A percentile compares a stretch with the other conserved stretches of the same genome.
These are phyloP conservation scores for Cybosia mesomella DNA, from an alignment of 2,888 invertebrate species.

Conservation along the genomic window DNA sequence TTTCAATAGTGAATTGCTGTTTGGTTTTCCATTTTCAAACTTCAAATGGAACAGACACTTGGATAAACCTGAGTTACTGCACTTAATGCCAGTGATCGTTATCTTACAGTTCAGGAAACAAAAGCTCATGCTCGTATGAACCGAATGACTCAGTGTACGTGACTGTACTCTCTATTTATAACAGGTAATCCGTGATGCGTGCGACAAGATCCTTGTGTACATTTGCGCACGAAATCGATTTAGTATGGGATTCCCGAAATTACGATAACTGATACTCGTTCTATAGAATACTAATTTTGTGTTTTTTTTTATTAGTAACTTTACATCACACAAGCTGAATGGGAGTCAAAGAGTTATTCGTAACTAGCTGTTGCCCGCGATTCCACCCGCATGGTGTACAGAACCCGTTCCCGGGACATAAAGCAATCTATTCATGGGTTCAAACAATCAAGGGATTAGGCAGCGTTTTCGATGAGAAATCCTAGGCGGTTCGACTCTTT, in stretches of 20 bases:
- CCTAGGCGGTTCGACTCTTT: background rate
- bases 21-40: constrained; percentile 12
- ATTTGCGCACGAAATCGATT: constrained; percentile 69
- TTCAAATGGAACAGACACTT: background rate
- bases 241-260: constrained; percentile 65
- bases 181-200: constrained; percentile 65
- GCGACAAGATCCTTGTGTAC: constrained; percentile 69
- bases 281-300: constrained; percentile 63
- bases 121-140: constrained; percentile 37
- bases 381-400: background rate
- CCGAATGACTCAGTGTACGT: constrained; percentile 66
- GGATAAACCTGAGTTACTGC: constrained; percentile 22
- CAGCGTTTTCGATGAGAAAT: background rate
- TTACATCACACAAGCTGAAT: constrained; percentile 28
- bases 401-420: background rate
- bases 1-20: background rate
- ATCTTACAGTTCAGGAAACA: constrained; percentile 47
- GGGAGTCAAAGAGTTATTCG: constrained; percentile 13
- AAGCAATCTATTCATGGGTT: background rate
- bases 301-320: constrained; percentile 18
- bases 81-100: constrained; percentile 36
- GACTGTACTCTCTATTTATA: constrained; percentile 72
- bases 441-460: background rate
- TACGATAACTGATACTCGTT: constrained; percentile 52
- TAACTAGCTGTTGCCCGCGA: constrained; percentile 1